A percentile compares a stretch with the other conserved stretches of the same genome.
Conservation (phyloP, 2,888 invertebrate genomes). For the Argyra leucocephala region DNA sequence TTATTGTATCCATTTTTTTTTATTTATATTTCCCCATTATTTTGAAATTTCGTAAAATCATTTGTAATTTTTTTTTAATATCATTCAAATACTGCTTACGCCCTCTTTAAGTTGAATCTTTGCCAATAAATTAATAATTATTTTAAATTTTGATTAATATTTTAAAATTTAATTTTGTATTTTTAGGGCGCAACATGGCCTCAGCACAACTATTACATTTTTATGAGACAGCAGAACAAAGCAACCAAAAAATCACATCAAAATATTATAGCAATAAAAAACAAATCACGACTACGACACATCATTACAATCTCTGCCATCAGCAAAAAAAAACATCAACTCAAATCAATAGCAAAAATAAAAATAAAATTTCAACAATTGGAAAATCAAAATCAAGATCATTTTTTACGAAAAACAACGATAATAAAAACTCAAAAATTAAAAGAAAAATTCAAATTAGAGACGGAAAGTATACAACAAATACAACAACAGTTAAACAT, state of each 20-base stretch:
- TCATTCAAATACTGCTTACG: no score
- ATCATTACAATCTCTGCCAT: constrained; percentile 15
- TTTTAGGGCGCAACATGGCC: constrained; percentile 45
- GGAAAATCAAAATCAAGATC: constrained; percentile 16
- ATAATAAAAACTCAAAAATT: constrained; percentile 10
- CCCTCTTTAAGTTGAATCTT: no score
- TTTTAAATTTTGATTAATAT: no score
- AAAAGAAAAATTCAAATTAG: not conserved
- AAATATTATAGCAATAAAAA: constrained; percentile 20
- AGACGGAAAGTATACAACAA: not conserved
- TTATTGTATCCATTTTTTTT: no score
- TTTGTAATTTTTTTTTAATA: no score
- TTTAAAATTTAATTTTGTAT: constrained; percentile 19
- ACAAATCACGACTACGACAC: constrained; percentile 18
- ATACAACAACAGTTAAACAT: not conserved
- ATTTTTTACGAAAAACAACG: constrained; percentile 16
- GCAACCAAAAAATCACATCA: constrained; percentile 31
- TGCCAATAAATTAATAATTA: no score
- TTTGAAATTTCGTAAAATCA: no score
- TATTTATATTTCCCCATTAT: no score
- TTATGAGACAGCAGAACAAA: constrained; percentile 37
- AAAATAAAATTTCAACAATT: constrained; percentile 17
- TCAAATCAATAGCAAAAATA: constrained; percentile 12
- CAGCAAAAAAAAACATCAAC: constrained; percentile 15
- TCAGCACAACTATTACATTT: constrained; percentile 43